phyloP scores from a whole-genome alignment of 1,140 invertebrate genomes.

The Meloidogyne floridensis region DNA sequence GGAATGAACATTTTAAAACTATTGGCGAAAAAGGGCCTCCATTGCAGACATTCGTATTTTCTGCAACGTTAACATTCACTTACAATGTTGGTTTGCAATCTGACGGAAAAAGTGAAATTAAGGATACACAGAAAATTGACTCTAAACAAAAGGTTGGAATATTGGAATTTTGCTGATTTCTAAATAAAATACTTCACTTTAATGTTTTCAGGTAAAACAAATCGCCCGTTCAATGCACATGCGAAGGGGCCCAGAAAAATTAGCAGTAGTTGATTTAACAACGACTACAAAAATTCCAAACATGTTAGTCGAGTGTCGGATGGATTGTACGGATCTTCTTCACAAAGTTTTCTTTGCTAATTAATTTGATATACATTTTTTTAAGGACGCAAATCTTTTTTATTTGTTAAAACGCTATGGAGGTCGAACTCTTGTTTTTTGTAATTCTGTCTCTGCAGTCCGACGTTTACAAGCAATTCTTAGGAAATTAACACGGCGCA shows the following conservation, averaged over 20 bases:
- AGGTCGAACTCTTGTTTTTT: slow-evolving; percentile 91
- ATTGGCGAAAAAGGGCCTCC: neutral
- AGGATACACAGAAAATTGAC: neutral
- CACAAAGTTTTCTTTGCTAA: slow-evolving; percentile 71
- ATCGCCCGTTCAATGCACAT: slow-evolving; percentile 72
- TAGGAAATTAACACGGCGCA: slow-evolving; percentile 72
- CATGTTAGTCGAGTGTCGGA: slow-evolving; percentile 80
- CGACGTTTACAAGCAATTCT: slow-evolving; percentile 81
- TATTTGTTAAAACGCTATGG: slow-evolving; percentile 83
- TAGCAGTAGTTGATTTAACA: slow-evolving; percentile 82
- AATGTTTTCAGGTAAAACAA: slow-evolving; percentile 18
- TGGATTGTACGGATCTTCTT: slow-evolving; percentile 72
- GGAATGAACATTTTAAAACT: slow-evolving; percentile 1
- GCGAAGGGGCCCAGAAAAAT: slow-evolving; percentile 76
- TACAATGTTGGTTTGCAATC: slow-evolving; percentile 68
- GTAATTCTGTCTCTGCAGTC: slow-evolving; percentile 92
- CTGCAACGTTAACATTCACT: slow-evolving; percentile 86
- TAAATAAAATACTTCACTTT: neutral
- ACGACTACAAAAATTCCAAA: slow-evolving; percentile 75
- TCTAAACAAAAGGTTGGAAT: slow-evolving; percentile 19
- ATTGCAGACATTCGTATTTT: slow-evolving; percentile 93
- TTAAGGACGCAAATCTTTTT: slow-evolving; percentile 83
- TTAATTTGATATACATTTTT: neutral
- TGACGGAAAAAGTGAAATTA: slow-evolving; percentile 63
- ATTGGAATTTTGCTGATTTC: neutral